Evolutionary conservation across 1,140 invertebrate genomes (phyloP).

Genomic region (Chionoecetes opilio): DNA sequence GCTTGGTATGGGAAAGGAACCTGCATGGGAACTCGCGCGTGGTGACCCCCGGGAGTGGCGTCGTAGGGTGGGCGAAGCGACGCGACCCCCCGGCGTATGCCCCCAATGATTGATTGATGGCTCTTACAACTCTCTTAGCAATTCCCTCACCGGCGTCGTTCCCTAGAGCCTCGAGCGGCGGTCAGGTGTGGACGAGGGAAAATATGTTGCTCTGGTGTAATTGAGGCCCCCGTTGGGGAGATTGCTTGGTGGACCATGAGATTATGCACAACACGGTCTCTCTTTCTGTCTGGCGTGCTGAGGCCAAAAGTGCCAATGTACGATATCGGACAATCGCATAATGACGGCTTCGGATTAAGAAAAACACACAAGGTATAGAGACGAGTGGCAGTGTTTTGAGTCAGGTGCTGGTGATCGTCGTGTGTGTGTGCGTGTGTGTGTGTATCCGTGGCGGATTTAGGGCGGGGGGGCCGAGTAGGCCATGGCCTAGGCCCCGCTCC

Average conservation of each 20-base stretch:
- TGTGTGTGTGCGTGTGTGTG: conserved; percentile 61
- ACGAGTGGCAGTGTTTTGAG: not conserved
- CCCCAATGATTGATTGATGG: no score
- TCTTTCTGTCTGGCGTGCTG: not conserved
- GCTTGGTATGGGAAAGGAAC: no score
- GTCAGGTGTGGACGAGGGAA: not conserved
- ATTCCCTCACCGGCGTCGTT: not conserved
- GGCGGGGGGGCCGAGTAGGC: no score
- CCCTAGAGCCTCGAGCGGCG: not conserved
- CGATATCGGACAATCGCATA: not conserved
- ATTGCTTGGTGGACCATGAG: not conserved
- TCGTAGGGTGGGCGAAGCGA: no score
- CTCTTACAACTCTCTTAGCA: not conserved
- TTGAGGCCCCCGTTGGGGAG: not conserved
- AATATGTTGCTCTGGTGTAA: not conserved
- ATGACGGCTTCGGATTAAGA: not conserved
- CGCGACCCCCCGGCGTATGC: no score
- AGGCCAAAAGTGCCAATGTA: not conserved
- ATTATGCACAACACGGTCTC: not conserved
- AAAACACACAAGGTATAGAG: not conserved
- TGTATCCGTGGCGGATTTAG: no score
- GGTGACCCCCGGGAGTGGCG: no score
- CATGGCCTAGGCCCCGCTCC: no score
- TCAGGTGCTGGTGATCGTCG: not conserved
- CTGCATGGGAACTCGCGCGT: no score